Base-by-base conservation (phyloP, 2,888 invertebrate genomes). In the Drosophila fungiperda region DNA sequence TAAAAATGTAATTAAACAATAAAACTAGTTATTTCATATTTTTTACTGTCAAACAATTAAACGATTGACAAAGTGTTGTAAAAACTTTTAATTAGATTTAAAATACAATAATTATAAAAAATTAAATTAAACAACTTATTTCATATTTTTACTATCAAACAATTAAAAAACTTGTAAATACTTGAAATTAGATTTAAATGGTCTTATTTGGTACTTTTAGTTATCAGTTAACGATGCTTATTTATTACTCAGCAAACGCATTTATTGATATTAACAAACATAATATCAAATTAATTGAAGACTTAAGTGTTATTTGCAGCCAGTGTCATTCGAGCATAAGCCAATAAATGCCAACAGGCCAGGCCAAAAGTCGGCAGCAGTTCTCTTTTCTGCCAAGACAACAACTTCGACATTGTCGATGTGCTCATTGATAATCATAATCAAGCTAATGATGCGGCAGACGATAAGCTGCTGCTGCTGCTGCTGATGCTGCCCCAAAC, bases 381-480 rank as follows among this genome's bases (percentile, higher is more conserved):
- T 55, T 68, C 32, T n/a, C 40, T 11, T 49, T 42, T 63, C 53
- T 76, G 66, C 76, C 82, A 65, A 83, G 26, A 26, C 26, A 26
- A 78, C 52, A 54, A 58, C 59, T 52, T 45, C 61, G 52, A 67
- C 70, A 49, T 54, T 72, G 80, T 70, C 75, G 74, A 84, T 86
- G 80, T 79, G 85, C 83, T 76, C 85, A 87, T 86, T 89, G 86
- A 86, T 86, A 89, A 89, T 87, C 85, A 87, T 89, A 86, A 86
- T 89, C 85, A 89, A 89, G 89, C 87, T 89, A 89, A 86, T 89
- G 87, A 86, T 81, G 89, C 87, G 79, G 76, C 82, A 67, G 84
- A 79, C 77, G 89, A 88, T 83, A 83, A 88, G 83, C 82, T 61
- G 58, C 59, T 45, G 29, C 40, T 49, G 83, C 83, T 63, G 54